Conservation (phyloP, 2,797 vertebrate genomes). For the Lepus oiostolus region DNA sequence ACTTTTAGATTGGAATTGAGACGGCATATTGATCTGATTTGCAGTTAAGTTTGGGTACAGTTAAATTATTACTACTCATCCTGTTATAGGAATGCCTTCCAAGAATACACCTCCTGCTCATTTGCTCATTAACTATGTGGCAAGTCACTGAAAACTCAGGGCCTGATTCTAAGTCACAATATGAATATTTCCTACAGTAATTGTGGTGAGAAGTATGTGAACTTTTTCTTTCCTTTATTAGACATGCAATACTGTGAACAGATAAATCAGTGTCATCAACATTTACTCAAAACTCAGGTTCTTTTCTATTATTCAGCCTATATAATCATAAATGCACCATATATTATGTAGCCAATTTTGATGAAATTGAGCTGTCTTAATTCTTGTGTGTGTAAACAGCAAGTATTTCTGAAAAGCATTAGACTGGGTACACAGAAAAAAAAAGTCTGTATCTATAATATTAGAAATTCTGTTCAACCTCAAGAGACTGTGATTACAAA, state of each 20-base stretch:
- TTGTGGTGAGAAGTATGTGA: neutral
- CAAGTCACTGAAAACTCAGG: neutral
- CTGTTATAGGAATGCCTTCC: neutral
- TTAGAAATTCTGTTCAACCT: neutral
- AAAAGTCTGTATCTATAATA: neutral
- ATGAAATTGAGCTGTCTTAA: neutral
- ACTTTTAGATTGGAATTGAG: neutral
- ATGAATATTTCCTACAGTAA: neutral
- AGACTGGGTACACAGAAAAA: neutral
- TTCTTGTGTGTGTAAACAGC: neutral
- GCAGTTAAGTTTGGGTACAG: neutral
- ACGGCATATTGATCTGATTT: neutral
- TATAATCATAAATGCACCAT: neutral
- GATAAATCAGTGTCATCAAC: neutral
- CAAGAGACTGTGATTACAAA: neutral
- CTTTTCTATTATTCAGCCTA: neutral
- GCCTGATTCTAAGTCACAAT: too few relatives aligned
- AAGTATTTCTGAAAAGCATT: neutral
- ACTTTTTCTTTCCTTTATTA: neutral
- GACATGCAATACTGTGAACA: neutral
- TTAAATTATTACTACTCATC: neutral
- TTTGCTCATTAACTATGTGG: neutral
- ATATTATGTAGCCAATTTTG: neutral
- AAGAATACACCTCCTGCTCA: neutral
- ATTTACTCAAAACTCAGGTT: slow-evolving; percentile 11